A percentile compares a stretch with the other conserved stretches of the same genome.
Evolutionary conservation across 2,888 invertebrate genomes (phyloP).

Genomic region (Byasa hedistus): DNA sequence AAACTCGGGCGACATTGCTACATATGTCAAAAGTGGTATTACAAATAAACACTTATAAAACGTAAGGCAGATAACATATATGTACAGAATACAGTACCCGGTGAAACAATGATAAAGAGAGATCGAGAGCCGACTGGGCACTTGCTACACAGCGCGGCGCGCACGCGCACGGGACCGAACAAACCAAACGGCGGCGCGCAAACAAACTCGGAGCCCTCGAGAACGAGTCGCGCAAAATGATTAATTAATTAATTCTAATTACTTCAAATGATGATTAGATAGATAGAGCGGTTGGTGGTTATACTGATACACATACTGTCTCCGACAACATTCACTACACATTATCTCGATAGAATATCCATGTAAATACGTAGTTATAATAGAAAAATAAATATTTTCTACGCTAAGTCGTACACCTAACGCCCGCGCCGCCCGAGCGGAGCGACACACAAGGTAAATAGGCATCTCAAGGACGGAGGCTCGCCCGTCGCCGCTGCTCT

Average conservation of each 20-base stretch:
- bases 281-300: conserved; percentile 44
- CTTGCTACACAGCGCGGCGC: conserved; percentile 31
- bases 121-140: conserved; percentile 59
- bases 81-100: conserved; percentile 75
- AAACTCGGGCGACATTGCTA: conserved; percentile 78
- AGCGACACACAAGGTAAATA: conserved; percentile 66
- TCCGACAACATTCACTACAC: conserved; percentile 78
- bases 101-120: conserved; percentile 76
- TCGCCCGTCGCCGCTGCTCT: conserved; percentile 63
- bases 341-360: conserved; percentile 79
- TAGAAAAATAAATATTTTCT: conserved; percentile 81
- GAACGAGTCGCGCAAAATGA: conserved; percentile 61
- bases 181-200: conserved; percentile 42
- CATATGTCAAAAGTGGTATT: conserved; percentile 82
- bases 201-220: conserved; percentile 54
- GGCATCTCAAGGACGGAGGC: conserved; percentile 75
- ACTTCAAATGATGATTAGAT: conserved; percentile 45
- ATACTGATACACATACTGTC: conserved; percentile 62
- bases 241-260: conserved; percentile 54
- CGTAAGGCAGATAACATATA: conserved; percentile 78
- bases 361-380: conserved; percentile 64
- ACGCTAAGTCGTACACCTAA: conserved; percentile 78
- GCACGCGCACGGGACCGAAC: conserved; percentile 30
- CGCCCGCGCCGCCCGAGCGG: conserved; percentile 69
- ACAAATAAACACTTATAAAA: conserved; percentile 79